These are phyloP conservation scores for Papilio xuthus DNA, from an alignment of 1,140 invertebrate species.

Conservation along the genomic window DNA sequence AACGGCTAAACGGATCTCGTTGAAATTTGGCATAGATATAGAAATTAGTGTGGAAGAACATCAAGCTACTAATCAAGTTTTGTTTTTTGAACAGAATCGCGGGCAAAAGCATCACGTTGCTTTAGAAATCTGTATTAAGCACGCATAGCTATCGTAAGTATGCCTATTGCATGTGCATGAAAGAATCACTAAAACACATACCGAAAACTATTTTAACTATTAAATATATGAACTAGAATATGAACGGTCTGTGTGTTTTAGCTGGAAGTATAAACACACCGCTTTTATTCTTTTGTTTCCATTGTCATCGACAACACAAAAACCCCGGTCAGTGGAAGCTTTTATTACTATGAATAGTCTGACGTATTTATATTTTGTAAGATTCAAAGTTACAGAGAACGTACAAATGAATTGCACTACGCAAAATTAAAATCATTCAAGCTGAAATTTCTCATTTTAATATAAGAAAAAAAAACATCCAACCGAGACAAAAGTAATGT, in stretches of 20 bases:
- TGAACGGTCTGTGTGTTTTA: background rate
- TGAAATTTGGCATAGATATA: too few relatives aligned
- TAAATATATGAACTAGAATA: background rate
- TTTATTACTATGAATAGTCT: constrained; percentile 14
- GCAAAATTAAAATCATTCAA: constrained; percentile 13
- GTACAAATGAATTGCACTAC: constrained; percentile 12
- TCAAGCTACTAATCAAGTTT: too few relatives aligned
- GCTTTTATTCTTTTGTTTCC: constrained; percentile 14
- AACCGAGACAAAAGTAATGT: background rate
- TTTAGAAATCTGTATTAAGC: too few relatives aligned
- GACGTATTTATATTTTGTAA: background rate
- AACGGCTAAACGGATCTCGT: too few relatives aligned
- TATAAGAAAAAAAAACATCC: background rate
- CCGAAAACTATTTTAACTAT: background rate
- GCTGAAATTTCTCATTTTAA: background rate
- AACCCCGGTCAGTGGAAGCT: constrained; percentile 9
- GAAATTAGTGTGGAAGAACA: too few relatives aligned
- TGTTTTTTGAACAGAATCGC: too few relatives aligned
- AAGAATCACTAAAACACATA: too few relatives aligned
- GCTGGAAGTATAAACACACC: background rate
- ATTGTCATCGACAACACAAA: constrained; percentile 6
- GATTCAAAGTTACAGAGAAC: background rate
- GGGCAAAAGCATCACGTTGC: too few relatives aligned
- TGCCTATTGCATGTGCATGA: too few relatives aligned
- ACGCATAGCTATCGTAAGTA: too few relatives aligned